Base-by-base conservation (phyloP, 2,797 vertebrate genomes). In the Phylloscopus collybita region DNA sequence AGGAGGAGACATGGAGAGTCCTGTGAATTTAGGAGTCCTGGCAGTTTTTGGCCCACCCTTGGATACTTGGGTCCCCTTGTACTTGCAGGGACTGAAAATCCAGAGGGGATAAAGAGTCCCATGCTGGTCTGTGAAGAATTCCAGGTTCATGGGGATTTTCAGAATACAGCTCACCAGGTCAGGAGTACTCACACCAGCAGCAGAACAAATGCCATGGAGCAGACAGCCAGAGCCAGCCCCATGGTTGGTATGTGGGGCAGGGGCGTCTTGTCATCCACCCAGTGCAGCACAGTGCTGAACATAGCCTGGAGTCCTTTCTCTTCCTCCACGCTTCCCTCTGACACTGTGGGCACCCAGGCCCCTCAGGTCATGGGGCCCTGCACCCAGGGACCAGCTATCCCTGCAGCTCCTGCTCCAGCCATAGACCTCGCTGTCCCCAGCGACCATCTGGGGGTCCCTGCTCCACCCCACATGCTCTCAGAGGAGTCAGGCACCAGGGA, bases 181-280 rank as follows among this genome's bases (percentile, higher is more conserved):
- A 75, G 70, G 42, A 86, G 26, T 22, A 88, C 95, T 96, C 56
- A 95, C 95, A 59, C 1, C 26, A 89, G 15, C 66, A 95, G 59
- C 79, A 96, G 74, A 21, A 92, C 0, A 0, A 91, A 30, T 0
- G 2, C 44, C 59, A 87, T 29, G 56, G 70, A 59, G 56, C 66
- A n/a, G 1, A 79, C 9, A 9, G 22, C 67, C 86, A 92, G 36
- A 9, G 16, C 47, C 61, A 90, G 75, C 15, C 50, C 83, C 54
- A 86, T 3, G 1, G 2, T 1, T 25, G n/a, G 12, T 0, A 1
- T 1, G 34, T 11, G 19, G 38, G 27, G 12, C 17, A 2, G 1
- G 5, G 32, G 5, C 3, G 2, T 44, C 42, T n/a, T 11, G 1
- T 11, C 2, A 1, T 59, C 5, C 4, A 5, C 9, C 70, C 70